phyloP scores from a whole-genome alignment of 2,888 invertebrate species.

The Acleris sparsana region DNA sequence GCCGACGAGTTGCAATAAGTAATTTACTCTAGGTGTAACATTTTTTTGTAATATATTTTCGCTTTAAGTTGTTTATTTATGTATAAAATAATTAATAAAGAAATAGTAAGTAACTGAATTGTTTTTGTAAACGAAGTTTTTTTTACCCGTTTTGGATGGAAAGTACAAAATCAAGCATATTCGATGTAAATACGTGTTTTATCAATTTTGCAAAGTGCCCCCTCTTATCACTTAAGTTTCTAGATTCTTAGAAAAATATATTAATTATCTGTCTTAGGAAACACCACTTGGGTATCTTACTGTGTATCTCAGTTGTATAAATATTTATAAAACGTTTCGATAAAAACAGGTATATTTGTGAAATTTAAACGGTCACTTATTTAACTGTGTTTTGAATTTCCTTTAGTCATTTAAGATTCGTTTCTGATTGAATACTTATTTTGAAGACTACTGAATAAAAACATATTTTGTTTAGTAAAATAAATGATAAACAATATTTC shows the following conservation, averaged over 20 bases:
- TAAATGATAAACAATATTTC: no score
- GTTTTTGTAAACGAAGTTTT: conserved; percentile 39
- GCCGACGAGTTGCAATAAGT: conserved; percentile 73
- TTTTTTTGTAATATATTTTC: conserved; percentile 64
- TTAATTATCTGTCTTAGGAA: conserved; percentile 9
- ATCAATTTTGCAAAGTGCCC: conserved; percentile 29
- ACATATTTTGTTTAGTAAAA: no score
- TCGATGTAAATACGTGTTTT: conserved; percentile 29
- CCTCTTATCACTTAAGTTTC: conserved; percentile 7
- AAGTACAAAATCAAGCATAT: conserved; percentile 33
- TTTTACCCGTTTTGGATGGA: conserved; percentile 33
- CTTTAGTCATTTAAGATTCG: conserved; percentile 37
- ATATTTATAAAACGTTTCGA: conserved; percentile 4
- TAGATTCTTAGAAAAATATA: conserved; percentile 18
- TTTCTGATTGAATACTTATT: conserved; percentile 37
- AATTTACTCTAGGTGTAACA: conserved; percentile 48
- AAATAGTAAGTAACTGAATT: conserved; percentile 34
- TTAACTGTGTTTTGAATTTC: conserved; percentile 43
- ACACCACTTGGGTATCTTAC: conserved; percentile 5
- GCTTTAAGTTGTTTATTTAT: conserved; percentile 62
- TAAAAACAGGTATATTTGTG: not conserved
- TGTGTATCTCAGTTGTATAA: conserved; percentile 18
- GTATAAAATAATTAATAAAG: conserved; percentile 46
- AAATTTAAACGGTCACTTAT: conserved; percentile 35
- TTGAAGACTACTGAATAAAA: conserved; percentile 42